Conservation (phyloP, 2,113 vertebrate species). For the mouse (Mus musculus) region DNA sequence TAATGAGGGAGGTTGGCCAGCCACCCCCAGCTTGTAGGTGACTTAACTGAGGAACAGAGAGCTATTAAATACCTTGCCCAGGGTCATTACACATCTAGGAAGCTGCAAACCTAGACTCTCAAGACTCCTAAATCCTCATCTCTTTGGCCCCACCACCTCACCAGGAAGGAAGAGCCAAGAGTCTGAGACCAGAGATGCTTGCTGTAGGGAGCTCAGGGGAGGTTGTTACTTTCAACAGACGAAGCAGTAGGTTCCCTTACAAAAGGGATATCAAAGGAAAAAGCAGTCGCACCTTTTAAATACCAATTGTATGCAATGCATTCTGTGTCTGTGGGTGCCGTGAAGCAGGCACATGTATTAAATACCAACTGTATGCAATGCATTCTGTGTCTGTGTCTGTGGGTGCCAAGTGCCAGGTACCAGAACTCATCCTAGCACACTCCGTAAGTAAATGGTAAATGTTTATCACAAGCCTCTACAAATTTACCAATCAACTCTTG, state of each 20-base stretch:
- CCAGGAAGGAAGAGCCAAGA: neutral
- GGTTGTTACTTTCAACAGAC: neutral
- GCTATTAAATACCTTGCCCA: conserved; percentile 70
- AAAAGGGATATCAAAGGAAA: neutral
- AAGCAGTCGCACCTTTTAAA: neutral
- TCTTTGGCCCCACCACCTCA: neutral
- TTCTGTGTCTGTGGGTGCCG: neutral
- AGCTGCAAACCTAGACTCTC: conserved; percentile 44
- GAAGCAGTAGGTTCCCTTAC: neutral
- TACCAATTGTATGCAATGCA: neutral
- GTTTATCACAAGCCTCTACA: neutral
- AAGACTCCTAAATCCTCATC: neutral
- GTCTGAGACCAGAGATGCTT: neutral
- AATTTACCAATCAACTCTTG: neutral
- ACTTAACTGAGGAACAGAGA: conserved; percentile 68
- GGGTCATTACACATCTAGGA: conserved; percentile 51
- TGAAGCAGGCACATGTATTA: too few species aligned
- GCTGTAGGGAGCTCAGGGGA: neutral
- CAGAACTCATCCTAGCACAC: neutral
- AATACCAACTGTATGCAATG: too few species aligned
- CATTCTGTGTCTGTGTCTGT: too few species aligned
- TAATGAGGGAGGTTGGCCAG: conserved; percentile 64
- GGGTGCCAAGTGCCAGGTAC: neutral
- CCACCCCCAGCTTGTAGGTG: conserved; percentile 49
- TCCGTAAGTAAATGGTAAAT: neutral